These are phyloP conservation scores for Geotrypetes seraphini DNA, from an alignment of 2,797 vertebrate species.

Conservation along the genomic window DNA sequence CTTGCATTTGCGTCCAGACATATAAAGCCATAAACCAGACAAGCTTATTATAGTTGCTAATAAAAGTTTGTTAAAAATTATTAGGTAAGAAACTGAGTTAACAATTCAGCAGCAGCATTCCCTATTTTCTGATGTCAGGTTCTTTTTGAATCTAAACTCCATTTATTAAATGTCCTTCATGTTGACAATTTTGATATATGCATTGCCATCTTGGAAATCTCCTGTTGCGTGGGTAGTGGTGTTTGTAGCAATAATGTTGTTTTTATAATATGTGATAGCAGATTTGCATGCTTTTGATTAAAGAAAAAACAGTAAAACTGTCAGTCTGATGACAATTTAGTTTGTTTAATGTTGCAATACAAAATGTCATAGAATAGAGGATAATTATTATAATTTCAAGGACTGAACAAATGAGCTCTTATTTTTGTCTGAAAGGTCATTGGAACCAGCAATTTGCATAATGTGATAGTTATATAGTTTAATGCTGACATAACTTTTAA, in stretches of 20 bases:
- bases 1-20: too few relatives aligned
- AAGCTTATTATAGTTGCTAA: too few relatives aligned
- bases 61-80: too few relatives aligned
- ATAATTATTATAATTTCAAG: constrained; percentile 61
- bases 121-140: too few relatives aligned
- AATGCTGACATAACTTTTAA: too few relatives aligned
- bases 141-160: constrained; percentile 38
- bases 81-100: too few relatives aligned
- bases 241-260: constrained; percentile 66
- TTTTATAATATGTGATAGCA: constrained; percentile 66
- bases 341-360: constrained; percentile 68
- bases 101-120: too few relatives aligned
- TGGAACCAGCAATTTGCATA: too few relatives aligned
- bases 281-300: constrained; percentile 63
- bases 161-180: constrained; percentile 33
- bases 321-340: constrained; percentile 69
- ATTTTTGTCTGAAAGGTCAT: too few relatives aligned
- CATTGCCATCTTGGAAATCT: constrained; percentile 55
- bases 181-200: constrained; percentile 40
- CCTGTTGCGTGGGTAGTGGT: constrained; percentile 62
- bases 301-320: constrained; percentile 64
- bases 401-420: too few relatives aligned
- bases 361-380: constrained; percentile 71
- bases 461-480: too few relatives aligned
- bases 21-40: too few relatives aligned